phyloP scores from a whole-genome alignment of 2,113 vertebrate genomes.

The Pseudopipra pipra region DNA sequence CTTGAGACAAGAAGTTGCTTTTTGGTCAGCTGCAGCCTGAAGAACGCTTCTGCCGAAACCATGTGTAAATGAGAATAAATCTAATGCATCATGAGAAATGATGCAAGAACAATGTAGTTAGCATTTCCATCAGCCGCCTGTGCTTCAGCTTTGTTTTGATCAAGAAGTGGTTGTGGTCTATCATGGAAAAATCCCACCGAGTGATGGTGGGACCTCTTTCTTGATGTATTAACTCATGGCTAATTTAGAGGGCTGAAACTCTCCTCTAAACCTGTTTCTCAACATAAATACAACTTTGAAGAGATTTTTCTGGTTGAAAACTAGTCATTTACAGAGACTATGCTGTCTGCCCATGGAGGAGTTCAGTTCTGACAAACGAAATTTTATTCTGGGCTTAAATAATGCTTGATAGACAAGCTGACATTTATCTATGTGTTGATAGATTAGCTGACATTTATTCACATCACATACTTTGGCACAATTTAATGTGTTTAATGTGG shows the following conservation, averaged over 20 bases:
- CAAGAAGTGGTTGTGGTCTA: background rate
- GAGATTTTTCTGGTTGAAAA: background rate
- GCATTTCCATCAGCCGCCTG: background rate
- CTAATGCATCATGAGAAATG: background rate
- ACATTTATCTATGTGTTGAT: background rate
- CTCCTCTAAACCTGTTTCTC: background rate
- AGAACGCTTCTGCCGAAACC: constrained; percentile 12
- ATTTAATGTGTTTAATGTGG: constrained; percentile 4
- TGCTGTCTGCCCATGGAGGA: background rate
- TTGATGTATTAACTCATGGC: background rate
- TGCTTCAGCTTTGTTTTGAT: background rate
- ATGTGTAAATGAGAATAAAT: background rate
- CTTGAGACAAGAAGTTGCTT: background rate
- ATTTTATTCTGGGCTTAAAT: background rate
- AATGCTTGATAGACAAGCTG: background rate
- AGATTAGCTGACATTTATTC: constrained; percentile 1
- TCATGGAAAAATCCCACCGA: background rate
- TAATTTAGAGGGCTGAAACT: background rate
- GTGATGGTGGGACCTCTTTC: background rate
- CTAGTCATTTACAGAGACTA: background rate
- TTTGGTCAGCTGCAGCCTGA: constrained; percentile 11
- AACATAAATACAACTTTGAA: background rate
- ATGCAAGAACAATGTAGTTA: background rate
- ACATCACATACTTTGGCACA: background rate
- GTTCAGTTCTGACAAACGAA: background rate